A percentile compares a stretch with the other conserved stretches of the same genome.
phyloP scores from a whole-genome alignment of 2,797 vertebrate species.

The Meda fulgida region DNA sequence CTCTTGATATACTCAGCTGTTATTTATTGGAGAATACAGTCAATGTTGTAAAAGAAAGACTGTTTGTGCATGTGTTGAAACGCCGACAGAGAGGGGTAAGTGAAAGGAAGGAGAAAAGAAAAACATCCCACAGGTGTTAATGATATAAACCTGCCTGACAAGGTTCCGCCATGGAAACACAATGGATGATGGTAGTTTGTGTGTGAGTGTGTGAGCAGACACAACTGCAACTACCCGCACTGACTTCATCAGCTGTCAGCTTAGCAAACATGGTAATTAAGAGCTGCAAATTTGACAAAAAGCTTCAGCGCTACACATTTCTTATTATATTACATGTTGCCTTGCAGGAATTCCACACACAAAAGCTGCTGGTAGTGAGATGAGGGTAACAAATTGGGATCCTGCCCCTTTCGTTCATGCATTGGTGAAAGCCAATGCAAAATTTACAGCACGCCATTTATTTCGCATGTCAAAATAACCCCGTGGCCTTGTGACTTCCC shows the following conservation, averaged over 20 bases:
- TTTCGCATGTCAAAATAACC: slow-evolving; percentile 77
- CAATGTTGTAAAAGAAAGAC: slow-evolving; percentile 62
- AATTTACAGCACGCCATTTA: slow-evolving; percentile 77
- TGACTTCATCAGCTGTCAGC: slow-evolving; percentile 69
- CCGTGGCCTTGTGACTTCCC: slow-evolving; percentile 43
- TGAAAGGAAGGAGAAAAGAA: slow-evolving; percentile 61
- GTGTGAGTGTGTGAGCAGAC: slow-evolving; percentile 56
- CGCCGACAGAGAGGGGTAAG: background rate
- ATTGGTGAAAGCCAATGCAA: slow-evolving; percentile 69
- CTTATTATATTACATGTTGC: slow-evolving; percentile 79
- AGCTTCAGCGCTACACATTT: slow-evolving; percentile 77
- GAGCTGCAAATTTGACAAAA: slow-evolving; percentile 76
- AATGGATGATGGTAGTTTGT: slow-evolving; percentile 55
- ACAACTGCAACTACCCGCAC: slow-evolving; percentile 64
- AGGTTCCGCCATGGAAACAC: slow-evolving; percentile 54
- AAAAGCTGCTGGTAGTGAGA: slow-evolving; percentile 54
- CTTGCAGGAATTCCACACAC: slow-evolving; percentile 68
- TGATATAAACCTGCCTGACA: slow-evolving; percentile 57
- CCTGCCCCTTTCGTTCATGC: slow-evolving; percentile 73
- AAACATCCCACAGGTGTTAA: slow-evolving; percentile 68
- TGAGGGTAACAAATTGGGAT: slow-evolving; percentile 68
- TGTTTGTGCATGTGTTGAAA: slow-evolving; percentile 47
- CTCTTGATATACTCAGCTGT: slow-evolving; percentile 56
- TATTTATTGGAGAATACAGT: slow-evolving; percentile 64
- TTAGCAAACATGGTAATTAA: slow-evolving; percentile 77